phyloP scores from a whole-genome alignment of 2,888 invertebrate species.

The Lithophane semibrunnea region DNA sequence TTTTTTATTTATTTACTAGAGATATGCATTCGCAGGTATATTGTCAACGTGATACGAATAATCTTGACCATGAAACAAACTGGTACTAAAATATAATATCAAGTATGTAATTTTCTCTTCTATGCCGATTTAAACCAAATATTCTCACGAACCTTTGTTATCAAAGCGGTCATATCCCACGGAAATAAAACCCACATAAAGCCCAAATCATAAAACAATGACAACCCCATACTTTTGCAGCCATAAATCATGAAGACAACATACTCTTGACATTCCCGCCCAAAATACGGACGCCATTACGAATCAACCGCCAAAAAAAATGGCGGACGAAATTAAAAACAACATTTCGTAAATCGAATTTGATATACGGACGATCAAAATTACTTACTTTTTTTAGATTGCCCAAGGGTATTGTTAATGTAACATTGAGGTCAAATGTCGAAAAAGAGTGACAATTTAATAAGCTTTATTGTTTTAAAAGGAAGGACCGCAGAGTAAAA shows the following conservation, averaged over 20 bases:
- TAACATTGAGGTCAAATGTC: conserved; percentile 34
- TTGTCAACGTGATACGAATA: neutral
- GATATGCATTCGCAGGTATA: neutral
- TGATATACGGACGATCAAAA: conserved; percentile 30
- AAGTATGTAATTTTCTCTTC: neutral
- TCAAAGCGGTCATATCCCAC: neutral
- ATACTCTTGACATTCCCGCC: neutral
- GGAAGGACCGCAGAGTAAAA: conserved; percentile 2
- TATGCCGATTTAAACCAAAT: no score
- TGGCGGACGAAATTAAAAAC: conserved; percentile 43
- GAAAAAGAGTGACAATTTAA: conserved; percentile 36
- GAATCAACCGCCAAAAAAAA: conserved; percentile 32
- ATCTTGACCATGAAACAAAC: neutral
- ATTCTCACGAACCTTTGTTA: no score
- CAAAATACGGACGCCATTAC: conserved; percentile 6
- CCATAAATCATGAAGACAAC: conserved; percentile 20
- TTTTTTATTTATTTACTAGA: no score
- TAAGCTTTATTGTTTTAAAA: conserved; percentile 33
- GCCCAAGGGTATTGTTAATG: conserved; percentile 23
- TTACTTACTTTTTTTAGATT: conserved; percentile 53
- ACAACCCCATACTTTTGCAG: neutral
- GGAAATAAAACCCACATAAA: conserved; percentile 5
- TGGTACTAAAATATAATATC: neutral
- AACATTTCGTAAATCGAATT: conserved; percentile 58
- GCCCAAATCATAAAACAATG: conserved; percentile 6